These are phyloP conservation scores for Pristionchus mayeri DNA, from an alignment of 2,888 invertebrate species.

Conservation along the genomic window DNA sequence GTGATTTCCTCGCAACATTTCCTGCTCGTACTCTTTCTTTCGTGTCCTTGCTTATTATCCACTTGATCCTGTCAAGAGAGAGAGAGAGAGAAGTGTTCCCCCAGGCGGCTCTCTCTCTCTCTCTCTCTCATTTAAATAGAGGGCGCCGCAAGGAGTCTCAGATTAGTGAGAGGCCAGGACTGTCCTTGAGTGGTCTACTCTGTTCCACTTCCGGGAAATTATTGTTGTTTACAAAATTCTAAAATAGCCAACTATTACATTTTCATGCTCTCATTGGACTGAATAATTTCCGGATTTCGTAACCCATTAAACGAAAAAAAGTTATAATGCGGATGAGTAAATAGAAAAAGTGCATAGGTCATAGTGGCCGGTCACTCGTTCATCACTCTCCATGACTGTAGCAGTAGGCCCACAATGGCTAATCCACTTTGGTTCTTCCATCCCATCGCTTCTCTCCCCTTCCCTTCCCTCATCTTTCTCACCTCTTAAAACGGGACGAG, in stretches of 20 bases:
- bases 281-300: too few species aligned
- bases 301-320: too few species aligned
- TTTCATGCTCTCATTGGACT: too few species aligned
- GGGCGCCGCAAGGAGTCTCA: slow-evolving; percentile 10
- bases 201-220: too few species aligned
- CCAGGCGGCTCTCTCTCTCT: not conserved
- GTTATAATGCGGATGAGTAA: too few species aligned
- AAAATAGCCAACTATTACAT: too few species aligned
- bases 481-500: slow-evolving; percentile 44
- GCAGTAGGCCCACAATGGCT: slow-evolving; percentile 28
- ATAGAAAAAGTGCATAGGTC: too few species aligned
- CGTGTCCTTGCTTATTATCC: slow-evolving; percentile 30
- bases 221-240: too few species aligned
- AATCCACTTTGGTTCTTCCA: slow-evolving; percentile 39
- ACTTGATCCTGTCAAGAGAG: slow-evolving; percentile 37
- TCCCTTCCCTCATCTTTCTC: slow-evolving; percentile 30
- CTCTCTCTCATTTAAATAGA: not conserved
- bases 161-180: slow-evolving; percentile 12
- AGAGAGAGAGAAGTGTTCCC: not conserved
- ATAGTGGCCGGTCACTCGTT: too few species aligned
- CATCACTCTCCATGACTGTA: too few species aligned
- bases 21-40: not conserved
- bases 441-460: slow-evolving; percentile 13
- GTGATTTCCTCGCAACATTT: not conserved
- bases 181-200: not conserved